Conservation (phyloP, 1,140 invertebrate genomes). For the Pentalonia nigronervosa region DNA sequence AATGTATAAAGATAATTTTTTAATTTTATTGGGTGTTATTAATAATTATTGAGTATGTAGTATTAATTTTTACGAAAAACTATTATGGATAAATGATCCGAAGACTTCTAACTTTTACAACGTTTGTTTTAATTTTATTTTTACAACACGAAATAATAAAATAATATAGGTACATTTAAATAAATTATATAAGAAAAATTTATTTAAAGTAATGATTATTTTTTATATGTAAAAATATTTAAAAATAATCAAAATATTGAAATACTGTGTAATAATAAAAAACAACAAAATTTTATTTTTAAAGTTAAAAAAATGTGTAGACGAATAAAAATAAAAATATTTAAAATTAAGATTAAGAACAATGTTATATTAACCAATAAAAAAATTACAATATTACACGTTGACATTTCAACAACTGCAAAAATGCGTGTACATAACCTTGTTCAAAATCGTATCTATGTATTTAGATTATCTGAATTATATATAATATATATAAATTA, state of each 20-base stretch:
- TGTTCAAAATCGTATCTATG: background rate
- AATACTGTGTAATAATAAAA: background rate
- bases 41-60: background rate
- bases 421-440: slow-evolving; percentile 8
- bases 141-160: background rate
- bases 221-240: background rate
- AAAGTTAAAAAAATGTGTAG: background rate
- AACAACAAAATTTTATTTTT: background rate
- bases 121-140: background rate
- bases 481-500: background rate
- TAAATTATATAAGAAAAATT: background rate
- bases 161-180: background rate
- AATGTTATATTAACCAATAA: background rate
- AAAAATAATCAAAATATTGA: background rate
- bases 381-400: background rate
- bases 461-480: background rate
- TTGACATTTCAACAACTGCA: slow-evolving; percentile 24
- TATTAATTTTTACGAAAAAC: background rate
- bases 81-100: background rate
- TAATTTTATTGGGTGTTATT: background rate
- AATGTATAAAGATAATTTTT: background rate
- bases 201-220: background rate
- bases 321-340: background rate
- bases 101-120: background rate
- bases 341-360: background rate